Conservation (phyloP, 2,797 vertebrate genomes). For the Sebastes hopkinsi region DNA sequence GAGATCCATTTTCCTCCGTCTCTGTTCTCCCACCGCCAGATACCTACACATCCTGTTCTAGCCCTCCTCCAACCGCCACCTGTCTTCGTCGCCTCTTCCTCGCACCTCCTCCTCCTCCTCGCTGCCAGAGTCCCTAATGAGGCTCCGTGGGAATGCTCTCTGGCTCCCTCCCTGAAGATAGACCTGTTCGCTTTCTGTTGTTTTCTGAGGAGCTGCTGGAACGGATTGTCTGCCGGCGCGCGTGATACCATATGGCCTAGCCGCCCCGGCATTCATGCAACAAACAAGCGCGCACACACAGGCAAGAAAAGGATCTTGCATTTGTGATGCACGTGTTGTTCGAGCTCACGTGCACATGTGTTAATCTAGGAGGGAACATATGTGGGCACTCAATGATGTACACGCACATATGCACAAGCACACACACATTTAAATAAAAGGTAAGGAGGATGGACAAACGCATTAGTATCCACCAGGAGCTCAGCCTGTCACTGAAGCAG, state of each 20-base stretch:
- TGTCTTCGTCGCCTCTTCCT: slow-evolving; percentile 49
- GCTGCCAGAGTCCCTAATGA: slow-evolving; percentile 74
- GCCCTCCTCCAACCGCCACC: slow-evolving; percentile 51
- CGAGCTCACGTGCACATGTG: background rate
- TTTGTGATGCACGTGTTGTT: background rate
- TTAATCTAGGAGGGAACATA: slow-evolving; percentile 16
- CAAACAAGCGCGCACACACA: background rate
- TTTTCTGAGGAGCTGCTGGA: slow-evolving; percentile 60
- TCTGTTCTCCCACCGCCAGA: slow-evolving; percentile 33
- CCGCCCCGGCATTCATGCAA: slow-evolving; percentile 15
- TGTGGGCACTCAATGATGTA: background rate
- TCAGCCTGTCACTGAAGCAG: background rate
- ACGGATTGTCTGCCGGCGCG: slow-evolving; percentile 41
- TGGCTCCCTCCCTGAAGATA: slow-evolving; percentile 50
- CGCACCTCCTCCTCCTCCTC: slow-evolving; percentile 46
- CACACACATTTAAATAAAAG: background rate
- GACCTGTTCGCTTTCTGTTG: slow-evolving; percentile 55
- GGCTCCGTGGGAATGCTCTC: slow-evolving; percentile 72
- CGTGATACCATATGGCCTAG: slow-evolving; percentile 59
- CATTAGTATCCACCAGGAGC: background rate
- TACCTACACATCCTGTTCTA: slow-evolving; percentile 50
- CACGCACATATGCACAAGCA: background rate
- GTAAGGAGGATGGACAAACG: background rate
- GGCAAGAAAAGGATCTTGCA: background rate
- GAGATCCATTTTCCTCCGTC: slow-evolving; percentile 28